Base-by-base conservation (phyloP, 1,140 invertebrate species). In the Pseudomyrmex flavicornis region DNA sequence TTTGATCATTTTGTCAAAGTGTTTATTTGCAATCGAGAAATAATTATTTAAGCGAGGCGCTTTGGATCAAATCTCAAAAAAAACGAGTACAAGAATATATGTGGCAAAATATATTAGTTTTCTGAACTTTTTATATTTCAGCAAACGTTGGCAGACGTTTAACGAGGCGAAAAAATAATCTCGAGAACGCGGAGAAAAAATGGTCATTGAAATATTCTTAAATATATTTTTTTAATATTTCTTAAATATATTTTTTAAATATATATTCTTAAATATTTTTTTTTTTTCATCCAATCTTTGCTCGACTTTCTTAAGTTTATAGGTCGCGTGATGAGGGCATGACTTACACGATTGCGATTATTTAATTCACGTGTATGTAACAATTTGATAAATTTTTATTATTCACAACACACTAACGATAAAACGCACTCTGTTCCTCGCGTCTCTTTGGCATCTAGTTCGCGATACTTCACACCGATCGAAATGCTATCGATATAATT, bases 261-360 rank as follows among this genome's bases (percentile, higher is more conserved):
- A n/a, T n/a, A 35, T 1, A 61, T 62, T 74, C 15, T 22, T 44
- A 46, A 46, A 46, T 13, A 22, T 46, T 5, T 61, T 73, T 74
- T 61, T 5, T 35, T 35, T 5, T 4, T 0, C 17, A 1, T 2
- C 22, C 9, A n/a, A 70, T 62, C 17, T 61, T 54, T 15, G 13
- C 17, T 62, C 44, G 44, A 22, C 2, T 12, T 61, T 62, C 8
- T 12, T 74, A 61, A 61, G 61, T 74, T 74, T 74, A 17, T 17
- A 62, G 56, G 13, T 74, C 44, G 15, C 4, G 9, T 12, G 9
- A 22, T 46, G 35, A 7, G 1, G n/a, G 2, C 9, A 15, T 13
- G 20, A 61, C 46, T 44, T 2, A 8, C 35, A 73, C 10, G 13
- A 61, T 46, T 15, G 17, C 9, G 35, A 17, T 20, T 5, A 20